Conservation (phyloP, 2,797 vertebrate genomes). For the Semaprochilodus insignis region DNA sequence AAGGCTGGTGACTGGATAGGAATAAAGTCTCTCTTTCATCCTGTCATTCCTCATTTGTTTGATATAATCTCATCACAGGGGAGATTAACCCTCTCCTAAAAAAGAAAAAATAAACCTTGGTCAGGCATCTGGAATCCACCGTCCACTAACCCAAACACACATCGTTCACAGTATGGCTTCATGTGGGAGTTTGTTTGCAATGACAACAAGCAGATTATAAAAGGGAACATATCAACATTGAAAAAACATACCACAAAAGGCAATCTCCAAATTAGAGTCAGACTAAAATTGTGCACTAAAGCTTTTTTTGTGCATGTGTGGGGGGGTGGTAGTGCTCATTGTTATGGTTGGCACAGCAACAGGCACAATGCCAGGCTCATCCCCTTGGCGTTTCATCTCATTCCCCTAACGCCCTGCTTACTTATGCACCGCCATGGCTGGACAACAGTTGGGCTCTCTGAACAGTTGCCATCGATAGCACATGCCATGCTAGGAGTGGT, state of each 20-base stretch:
- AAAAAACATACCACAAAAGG: neutral
- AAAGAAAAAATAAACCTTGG: neutral
- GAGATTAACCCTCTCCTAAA: conserved; percentile 14
- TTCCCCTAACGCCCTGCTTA: conserved; percentile 51
- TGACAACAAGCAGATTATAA: conserved; percentile 7
- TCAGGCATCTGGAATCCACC: neutral
- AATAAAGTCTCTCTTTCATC: conserved; percentile 5
- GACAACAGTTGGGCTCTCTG: conserved; percentile 52
- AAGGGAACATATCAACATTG: neutral
- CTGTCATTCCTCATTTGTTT: conserved; percentile 23
- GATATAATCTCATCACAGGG: conserved; percentile 11
- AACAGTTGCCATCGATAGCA: conserved; percentile 49
- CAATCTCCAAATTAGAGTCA: conserved; percentile 25
- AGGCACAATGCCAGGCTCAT: conserved; percentile 42
- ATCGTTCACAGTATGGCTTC: neutral
- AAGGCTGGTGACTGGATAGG: neutral
- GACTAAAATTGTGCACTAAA: conserved; percentile 4
- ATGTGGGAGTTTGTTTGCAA: neutral
- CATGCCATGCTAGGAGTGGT: conserved; percentile 17
- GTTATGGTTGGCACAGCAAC: conserved; percentile 56
- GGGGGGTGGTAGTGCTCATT: conserved; percentile 23
- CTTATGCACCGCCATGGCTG: conserved; percentile 46
- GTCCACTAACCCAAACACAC: neutral
- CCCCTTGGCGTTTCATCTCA: conserved; percentile 44
- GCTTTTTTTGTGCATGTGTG: neutral